Evolutionary conservation across 2,113 vertebrate species (phyloP).

Genomic region (Dicerorhinus sumatrensis): DNA sequence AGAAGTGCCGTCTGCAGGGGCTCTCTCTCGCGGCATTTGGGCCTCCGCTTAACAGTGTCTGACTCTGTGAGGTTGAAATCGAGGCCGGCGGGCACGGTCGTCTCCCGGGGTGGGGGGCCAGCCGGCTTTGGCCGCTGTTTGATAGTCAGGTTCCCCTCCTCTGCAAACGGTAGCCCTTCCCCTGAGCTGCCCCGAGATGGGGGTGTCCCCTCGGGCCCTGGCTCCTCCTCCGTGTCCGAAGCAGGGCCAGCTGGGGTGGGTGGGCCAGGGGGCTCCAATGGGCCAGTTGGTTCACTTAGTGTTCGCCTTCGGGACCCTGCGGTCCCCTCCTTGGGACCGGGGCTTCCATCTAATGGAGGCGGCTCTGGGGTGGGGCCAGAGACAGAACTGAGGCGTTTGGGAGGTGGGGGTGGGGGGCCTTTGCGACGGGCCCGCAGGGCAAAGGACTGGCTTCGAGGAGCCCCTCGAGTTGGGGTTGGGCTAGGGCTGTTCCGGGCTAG

Average conservation of each 20-base stretch:
- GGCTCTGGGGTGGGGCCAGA: slow-evolving; percentile 75
- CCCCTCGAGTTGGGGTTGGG: slow-evolving; percentile 74
- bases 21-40: slow-evolving; percentile 93
- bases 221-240: slow-evolving; percentile 87
- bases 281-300: slow-evolving; percentile 87
- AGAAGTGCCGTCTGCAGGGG: slow-evolving; percentile 82
- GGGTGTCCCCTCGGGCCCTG: slow-evolving; percentile 85
- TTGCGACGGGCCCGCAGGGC: slow-evolving; percentile 92
- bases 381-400: slow-evolving; percentile 91
- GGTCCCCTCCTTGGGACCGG: slow-evolving; percentile 66
- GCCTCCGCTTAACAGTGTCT: slow-evolving; percentile 95
- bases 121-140: slow-evolving; percentile 94
- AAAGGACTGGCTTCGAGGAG: slow-evolving; percentile 90
- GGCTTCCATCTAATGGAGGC: not conserved
- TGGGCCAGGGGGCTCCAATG: slow-evolving; percentile 63
- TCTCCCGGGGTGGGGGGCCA: slow-evolving; percentile 78
- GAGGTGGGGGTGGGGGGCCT: slow-evolving; percentile 85
- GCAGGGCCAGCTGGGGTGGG: slow-evolving; percentile 61
- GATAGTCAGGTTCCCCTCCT: slow-evolving; percentile 97
- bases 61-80: slow-evolving; percentile 97
- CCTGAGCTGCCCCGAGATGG: slow-evolving; percentile 86
- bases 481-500: slow-evolving; percentile 75
- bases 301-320: slow-evolving; percentile 85
- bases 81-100: slow-evolving; percentile 66
- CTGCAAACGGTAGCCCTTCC: slow-evolving; percentile 94